Base-by-base conservation (phyloP, 1,140 invertebrate genomes). In the Drosophila albomicans region DNA sequence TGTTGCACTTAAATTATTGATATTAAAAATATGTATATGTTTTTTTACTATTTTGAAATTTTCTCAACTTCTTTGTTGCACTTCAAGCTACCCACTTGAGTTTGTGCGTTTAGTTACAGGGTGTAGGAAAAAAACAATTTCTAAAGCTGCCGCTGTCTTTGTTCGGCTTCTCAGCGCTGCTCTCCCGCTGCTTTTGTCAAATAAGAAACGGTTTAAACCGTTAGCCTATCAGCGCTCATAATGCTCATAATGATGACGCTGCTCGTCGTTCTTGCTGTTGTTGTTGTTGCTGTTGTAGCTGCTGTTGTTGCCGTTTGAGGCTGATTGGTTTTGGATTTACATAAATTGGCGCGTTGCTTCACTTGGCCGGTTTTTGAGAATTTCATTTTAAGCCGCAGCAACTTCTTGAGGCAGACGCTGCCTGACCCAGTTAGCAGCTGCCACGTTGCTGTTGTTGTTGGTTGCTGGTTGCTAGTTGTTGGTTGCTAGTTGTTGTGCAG, bases 241-340 rank as follows among this genome's bases (percentile, higher is more conserved):
- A 86, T 81, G 63, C 75, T 71, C 57, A 73, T 64, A 70, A 82
- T 70, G 67, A 70, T 78, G 62, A 66, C 62, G 49, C 58, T 38
- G 72, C 52, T 5, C 38, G 77, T 16, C 43, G 75, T 13, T 61
- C 35, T 38, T 10, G n/a, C 5, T 16, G 13, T 46, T 48, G 71
- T 49, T 74, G 68, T 16, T 75, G 62, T 11, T 68, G 73, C 1
- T 64, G 66, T 4, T 54, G 67, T n/a, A n/a, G n/a, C 32, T 66
- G 59, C 11, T 76, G 70, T 58, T 66, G 66, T 75, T 78, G 73
- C 56, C 56, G 76, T 75, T 79, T 77, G 59, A 77, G 75, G 78
- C 84, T 87, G 82, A 87, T 87, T 87, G 82, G 82, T 88, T 82
- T 87, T 87, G 76, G 82, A 87, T 87, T 87, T 87, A 87, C 82